A percentile compares a stretch with the other conserved stretches of the same genome.
These are phyloP conservation scores for Lagenorhynchus albirostris DNA, from an alignment of 2,113 vertebrate genomes.

Conservation along the genomic window DNA sequence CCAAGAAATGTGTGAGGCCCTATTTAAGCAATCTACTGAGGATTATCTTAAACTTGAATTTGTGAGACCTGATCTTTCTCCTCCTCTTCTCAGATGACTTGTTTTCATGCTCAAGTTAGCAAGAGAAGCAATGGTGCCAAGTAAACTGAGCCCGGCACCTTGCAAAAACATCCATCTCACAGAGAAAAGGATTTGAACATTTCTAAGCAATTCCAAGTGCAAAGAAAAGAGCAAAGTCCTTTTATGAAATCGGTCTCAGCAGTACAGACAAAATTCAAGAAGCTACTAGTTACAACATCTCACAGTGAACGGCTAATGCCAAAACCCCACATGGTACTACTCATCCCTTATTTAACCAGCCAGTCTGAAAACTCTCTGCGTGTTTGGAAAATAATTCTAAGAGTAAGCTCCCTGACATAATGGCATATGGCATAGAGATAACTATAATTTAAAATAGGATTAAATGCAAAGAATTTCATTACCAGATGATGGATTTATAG, in stretches of 20 bases:
- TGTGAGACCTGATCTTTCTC: not conserved
- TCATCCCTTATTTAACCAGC: not conserved
- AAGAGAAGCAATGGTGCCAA: not conserved
- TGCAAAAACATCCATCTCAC: not conserved
- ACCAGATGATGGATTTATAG: not conserved
- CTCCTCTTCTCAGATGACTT: not conserved
- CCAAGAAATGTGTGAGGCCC: not conserved
- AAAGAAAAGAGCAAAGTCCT: not conserved
- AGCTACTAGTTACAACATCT: not conserved
- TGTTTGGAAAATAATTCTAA: not conserved
- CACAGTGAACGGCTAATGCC: not conserved
- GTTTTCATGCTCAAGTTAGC: not conserved
- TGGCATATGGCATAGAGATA: not conserved
- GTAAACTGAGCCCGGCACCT: not conserved
- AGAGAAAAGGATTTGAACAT: not conserved
- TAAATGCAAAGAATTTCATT: not conserved
- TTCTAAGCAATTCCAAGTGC: not conserved
- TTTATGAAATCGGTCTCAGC: not conserved
- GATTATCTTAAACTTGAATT: constrained; percentile 10
- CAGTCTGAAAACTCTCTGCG: not conserved
- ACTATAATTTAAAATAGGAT: not conserved
- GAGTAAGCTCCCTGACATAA: not conserved
- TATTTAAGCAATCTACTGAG: not conserved
- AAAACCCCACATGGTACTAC: fast-evolving
- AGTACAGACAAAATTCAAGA: not conserved